phyloP scores from a whole-genome alignment of 1,140 invertebrate species.

The Drosophila leontia region DNA sequence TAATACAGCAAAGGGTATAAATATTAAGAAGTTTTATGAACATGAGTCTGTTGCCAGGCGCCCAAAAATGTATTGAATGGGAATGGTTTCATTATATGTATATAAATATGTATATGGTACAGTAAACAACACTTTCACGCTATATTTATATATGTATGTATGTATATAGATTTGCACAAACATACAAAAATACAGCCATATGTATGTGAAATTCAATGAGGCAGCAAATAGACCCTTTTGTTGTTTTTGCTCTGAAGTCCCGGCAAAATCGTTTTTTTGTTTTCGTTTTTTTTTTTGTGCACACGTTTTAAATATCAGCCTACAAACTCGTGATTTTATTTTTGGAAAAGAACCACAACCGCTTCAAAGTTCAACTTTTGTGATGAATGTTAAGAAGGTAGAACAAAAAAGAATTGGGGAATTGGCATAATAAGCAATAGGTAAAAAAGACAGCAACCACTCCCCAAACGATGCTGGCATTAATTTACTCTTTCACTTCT shows the following conservation, averaged over 20 bases:
- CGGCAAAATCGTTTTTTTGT: constrained; percentile 21
- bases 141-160: background rate
- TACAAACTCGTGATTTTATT: constrained; percentile 56
- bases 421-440: constrained; percentile 1
- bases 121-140: constrained; percentile 1
- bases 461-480: background rate
- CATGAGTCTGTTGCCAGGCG: constrained; percentile 24
- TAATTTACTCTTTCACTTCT: constrained; percentile 5
- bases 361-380: constrained; percentile 15
- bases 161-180: background rate
- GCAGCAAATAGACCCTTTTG: constrained; percentile 5
- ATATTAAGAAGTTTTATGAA: background rate
- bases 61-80: constrained; percentile 12
- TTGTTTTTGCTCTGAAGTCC: constrained; percentile 17
- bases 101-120: background rate
- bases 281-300: constrained; percentile 20
- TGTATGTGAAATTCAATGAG: constrained; percentile 33
- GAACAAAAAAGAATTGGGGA: constrained; percentile 5
- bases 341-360: constrained; percentile 31
- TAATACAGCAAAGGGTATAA: background rate
- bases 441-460: background rate
- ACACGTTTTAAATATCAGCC: constrained; percentile 61
- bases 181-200: background rate
- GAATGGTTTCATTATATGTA: constrained; percentile 13
- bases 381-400: constrained; percentile 7